Evolutionary conservation across 2,888 invertebrate genomes (phyloP).

Genomic region (Hymenopus coronatus): DNA sequence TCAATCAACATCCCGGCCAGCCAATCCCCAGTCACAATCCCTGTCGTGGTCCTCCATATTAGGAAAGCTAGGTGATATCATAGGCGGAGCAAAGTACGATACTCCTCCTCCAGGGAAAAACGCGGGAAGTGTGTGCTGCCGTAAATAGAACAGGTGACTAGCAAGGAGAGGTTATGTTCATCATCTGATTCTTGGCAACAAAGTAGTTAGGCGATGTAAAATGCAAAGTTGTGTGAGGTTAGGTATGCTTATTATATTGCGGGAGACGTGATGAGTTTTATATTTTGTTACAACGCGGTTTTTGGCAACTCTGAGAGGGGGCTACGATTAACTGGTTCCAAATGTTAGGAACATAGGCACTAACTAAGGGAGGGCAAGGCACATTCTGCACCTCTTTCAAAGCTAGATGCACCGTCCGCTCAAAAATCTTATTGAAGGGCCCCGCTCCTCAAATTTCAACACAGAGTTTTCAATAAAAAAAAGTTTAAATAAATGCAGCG

Average conservation of each 20-base stretch:
- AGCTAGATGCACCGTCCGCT: too few species aligned
- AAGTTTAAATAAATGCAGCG: too few species aligned
- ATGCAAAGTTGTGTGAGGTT: neutral
- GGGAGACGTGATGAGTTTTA: too few species aligned
- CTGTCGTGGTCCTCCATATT: constrained; percentile 32
- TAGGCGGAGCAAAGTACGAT: constrained; percentile 28
- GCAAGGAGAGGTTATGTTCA: neutral
- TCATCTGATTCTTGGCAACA: neutral
- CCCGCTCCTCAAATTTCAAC: too few species aligned
- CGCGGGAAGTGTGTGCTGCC: constrained; percentile 2
- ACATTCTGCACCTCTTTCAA: too few species aligned
- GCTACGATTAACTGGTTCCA: too few species aligned
- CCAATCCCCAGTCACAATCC: constrained; percentile 31
- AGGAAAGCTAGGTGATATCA: constrained; percentile 32
- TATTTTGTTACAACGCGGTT: too few species aligned
- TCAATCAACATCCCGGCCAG: constrained; percentile 30
- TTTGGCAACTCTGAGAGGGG: too few species aligned
- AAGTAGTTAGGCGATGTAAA: neutral
- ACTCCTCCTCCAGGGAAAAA: constrained; percentile 24
- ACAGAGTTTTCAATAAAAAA: too few species aligned
- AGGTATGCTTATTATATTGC: neutral
- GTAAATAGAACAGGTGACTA: neutral
- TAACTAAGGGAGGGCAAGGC: too few species aligned
- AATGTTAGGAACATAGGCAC: too few species aligned
- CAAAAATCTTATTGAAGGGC: too few species aligned